Evolutionary conservation across 1,140 invertebrate genomes (phyloP).

Genomic region (Fopius arisanus): DNA sequence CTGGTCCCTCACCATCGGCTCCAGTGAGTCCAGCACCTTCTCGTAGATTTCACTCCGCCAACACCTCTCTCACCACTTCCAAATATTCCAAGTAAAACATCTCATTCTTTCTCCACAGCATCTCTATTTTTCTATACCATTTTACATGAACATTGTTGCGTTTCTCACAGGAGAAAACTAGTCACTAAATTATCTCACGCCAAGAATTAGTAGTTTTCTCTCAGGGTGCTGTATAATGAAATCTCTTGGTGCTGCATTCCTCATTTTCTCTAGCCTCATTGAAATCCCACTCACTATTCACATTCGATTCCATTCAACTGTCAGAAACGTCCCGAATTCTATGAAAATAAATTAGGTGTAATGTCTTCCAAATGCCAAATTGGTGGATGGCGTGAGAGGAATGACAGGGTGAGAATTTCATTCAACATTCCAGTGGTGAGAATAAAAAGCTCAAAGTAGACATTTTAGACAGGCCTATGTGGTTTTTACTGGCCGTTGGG

Average conservation of each 20-base stretch:
- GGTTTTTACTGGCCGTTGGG: not conserved
- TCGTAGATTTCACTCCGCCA: conserved; percentile 56
- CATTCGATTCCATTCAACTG: not conserved
- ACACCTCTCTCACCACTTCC: conserved; percentile 50
- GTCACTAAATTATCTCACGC: not conserved
- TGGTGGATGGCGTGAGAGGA: not conserved
- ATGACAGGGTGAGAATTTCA: not conserved
- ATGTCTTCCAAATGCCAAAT: conserved; percentile 9
- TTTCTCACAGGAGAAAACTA: conserved; percentile 18
- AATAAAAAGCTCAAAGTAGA: not conserved
- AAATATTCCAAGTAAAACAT: conserved; percentile 44
- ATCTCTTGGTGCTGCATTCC: conserved; percentile 10
- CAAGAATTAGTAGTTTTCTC: conserved; percentile 22
- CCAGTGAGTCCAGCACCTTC: conserved; percentile 56
- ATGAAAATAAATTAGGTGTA: not conserved
- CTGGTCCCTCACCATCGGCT: conserved; percentile 54
- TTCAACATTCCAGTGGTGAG: conserved; percentile 16
- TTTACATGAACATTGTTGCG: not conserved
- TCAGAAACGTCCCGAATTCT: not conserved
- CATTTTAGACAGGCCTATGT: conserved; percentile 5
- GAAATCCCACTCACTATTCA: not conserved
- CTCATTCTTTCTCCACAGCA: not conserved
- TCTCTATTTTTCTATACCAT: conserved; percentile 19
- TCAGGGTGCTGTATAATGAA: conserved; percentile 13
- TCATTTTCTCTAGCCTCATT: not conserved